Evolutionary conservation across 2,888 invertebrate species (phyloP).

Genomic region (Cosmorhoe ocellata): DNA sequence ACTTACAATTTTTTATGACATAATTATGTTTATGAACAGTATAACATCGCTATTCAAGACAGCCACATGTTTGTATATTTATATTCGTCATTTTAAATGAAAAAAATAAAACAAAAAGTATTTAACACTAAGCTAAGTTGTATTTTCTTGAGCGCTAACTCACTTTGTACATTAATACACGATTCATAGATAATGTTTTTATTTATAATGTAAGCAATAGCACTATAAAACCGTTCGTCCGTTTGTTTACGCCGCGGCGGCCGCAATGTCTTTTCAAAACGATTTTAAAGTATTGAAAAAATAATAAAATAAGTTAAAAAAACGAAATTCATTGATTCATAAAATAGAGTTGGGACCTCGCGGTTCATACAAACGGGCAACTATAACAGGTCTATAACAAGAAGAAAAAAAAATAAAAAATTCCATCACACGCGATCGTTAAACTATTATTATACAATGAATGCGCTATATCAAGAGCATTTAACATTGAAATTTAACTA

Average conservation of each 20-base stretch:
- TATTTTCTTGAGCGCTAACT: slow-evolving; percentile 75
- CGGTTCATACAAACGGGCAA: slow-evolving; percentile 24
- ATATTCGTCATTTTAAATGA: slow-evolving; percentile 44
- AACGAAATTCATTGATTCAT: slow-evolving; percentile 29
- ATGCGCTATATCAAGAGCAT: slow-evolving; percentile 36
- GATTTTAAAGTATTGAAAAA: slow-evolving; percentile 27
- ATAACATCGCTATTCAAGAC: slow-evolving; percentile 52
- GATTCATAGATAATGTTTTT: slow-evolving; percentile 63
- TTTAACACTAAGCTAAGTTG: slow-evolving; percentile 72
- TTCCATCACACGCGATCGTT: slow-evolving; percentile 38
- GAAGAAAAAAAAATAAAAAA: slow-evolving; percentile 41
- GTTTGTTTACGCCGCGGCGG: slow-evolving; percentile 39
- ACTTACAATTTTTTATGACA: slow-evolving; percentile 35
- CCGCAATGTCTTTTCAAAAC: slow-evolving; percentile 38
- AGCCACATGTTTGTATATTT: slow-evolving; percentile 56
- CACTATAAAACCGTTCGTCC: slow-evolving; percentile 47
- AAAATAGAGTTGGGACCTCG: slow-evolving; percentile 20
- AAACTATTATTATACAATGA: slow-evolving; percentile 45
- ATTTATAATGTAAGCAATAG: slow-evolving; percentile 60
- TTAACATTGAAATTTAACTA: slow-evolving; percentile 39
- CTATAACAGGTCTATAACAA: slow-evolving; percentile 37
- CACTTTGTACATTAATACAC: slow-evolving; percentile 80
- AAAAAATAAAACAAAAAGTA: slow-evolving; percentile 31
- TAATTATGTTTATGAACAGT: slow-evolving; percentile 48
- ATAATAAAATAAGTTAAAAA: slow-evolving; percentile 25